A percentile compares a stretch with the other conserved stretches of the same genome.
These are phyloP conservation scores for Cardiocondyla obscurior DNA, from an alignment of 1,140 invertebrate genomes.

Conservation along the genomic window DNA sequence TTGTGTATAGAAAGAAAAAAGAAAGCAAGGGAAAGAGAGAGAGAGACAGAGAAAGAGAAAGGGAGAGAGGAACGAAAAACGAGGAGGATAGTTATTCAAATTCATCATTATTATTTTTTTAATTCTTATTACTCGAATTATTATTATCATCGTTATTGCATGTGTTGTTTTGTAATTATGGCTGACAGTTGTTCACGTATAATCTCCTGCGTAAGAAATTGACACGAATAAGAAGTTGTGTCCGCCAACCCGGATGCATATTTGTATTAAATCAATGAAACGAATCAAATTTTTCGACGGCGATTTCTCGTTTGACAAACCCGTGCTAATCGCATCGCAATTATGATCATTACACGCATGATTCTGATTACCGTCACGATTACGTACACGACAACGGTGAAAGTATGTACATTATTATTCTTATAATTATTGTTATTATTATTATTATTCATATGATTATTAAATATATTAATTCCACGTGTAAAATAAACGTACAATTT, in stretches of 20 bases:
- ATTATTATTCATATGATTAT: slow-evolving; percentile 74
- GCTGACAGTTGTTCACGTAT: neutral
- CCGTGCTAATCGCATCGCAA: slow-evolving; percentile 44
- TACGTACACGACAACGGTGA: slow-evolving; percentile 45
- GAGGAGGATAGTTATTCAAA: slow-evolving; percentile 48
- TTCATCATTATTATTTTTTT: slow-evolving; percentile 52
- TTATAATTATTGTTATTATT: slow-evolving; percentile 76
- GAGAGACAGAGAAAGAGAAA: slow-evolving; percentile 65
- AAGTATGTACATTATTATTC: slow-evolving; percentile 74
- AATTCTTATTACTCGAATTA: slow-evolving; percentile 51
- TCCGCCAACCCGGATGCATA: neutral
- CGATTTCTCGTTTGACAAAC: slow-evolving; percentile 24
- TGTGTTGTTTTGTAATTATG: slow-evolving; percentile 43
- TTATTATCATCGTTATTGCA: slow-evolving; percentile 45
- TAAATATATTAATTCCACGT: slow-evolving; percentile 77
- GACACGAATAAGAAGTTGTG: neutral
- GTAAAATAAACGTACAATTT: slow-evolving; percentile 78
- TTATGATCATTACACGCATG: slow-evolving; percentile 34
- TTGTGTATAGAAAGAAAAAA: slow-evolving; percentile 80
- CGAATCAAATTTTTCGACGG: slow-evolving; percentile 35
- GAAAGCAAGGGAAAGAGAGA: slow-evolving; percentile 55
- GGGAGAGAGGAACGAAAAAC: slow-evolving; percentile 67
- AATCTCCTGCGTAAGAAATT: neutral
- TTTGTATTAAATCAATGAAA: slow-evolving; percentile 37
- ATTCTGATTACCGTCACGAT: slow-evolving; percentile 39